Conservation (phyloP, 1,140 invertebrate species). For the Calliphora vicina region DNA sequence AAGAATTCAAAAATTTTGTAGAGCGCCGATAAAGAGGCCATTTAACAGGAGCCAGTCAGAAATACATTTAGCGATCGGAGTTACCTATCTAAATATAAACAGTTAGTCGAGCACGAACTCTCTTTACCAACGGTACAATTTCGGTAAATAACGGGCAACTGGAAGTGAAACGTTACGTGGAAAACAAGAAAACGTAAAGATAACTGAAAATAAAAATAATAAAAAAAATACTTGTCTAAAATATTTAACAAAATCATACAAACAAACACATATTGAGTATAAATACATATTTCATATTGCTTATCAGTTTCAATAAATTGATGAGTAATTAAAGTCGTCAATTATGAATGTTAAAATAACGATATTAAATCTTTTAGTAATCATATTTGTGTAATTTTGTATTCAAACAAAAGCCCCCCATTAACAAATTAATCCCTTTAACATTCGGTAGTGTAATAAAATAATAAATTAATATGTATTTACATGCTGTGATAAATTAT, state of each 20-base stretch:
- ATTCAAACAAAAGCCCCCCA: neutral
- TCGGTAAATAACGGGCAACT: neutral
- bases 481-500: no score
- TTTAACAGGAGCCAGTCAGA: no score
- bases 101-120: neutral
- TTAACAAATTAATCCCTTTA: neutral
- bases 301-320: constrained; percentile 30
- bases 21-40: no score
- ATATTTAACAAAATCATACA: neutral
- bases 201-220: neutral
- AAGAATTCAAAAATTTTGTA: no score
- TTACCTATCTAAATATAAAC: neutral
- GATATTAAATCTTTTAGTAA: neutral
- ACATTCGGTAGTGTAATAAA: no score
- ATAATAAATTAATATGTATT: no score
- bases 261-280: neutral
- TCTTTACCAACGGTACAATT: neutral
- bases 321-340: constrained; percentile 32
- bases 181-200: neutral
- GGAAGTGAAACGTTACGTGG: neutral
- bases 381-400: neutral
- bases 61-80: no score
- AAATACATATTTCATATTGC: neutral
- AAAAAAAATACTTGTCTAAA: neutral
- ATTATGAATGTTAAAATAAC: constrained; percentile 22